Evolutionary conservation across 1,140 invertebrate genomes (phyloP).

Genomic region (Euwallacea similis): DNA sequence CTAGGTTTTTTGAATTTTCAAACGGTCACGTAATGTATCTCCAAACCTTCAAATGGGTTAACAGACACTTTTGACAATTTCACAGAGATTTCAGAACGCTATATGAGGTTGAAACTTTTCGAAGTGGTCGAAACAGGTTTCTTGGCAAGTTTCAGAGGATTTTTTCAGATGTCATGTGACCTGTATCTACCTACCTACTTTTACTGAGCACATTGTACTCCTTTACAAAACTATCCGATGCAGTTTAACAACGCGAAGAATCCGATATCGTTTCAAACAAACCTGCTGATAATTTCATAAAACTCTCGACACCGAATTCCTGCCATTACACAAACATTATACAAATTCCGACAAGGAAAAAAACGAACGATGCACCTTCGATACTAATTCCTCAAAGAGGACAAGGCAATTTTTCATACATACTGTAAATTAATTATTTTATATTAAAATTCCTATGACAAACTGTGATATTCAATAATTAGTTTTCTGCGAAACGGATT

Average conservation of each 20-base stretch:
- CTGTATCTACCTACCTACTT: too few species aligned
- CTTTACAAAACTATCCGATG: background rate
- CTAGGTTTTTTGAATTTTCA: too few species aligned
- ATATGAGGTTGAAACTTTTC: too few species aligned
- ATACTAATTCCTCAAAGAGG: constrained; percentile 25
- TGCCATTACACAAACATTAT: constrained; percentile 27
- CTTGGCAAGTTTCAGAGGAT: too few species aligned
- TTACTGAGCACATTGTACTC: background rate
- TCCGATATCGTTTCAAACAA: constrained; percentile 20
- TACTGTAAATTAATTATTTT: constrained; percentile 44
- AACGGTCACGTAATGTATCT: too few species aligned
- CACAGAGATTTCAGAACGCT: too few species aligned
- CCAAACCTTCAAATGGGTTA: too few species aligned
- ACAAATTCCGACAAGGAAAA: constrained; percentile 19
- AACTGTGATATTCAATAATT: constrained; percentile 43
- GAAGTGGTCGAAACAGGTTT: too few species aligned
- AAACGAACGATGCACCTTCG: constrained; percentile 27
- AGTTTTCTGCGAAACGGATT: constrained; percentile 43
- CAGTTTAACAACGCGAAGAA: constrained; percentile 10
- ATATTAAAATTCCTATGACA: constrained; percentile 45
- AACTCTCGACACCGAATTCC: constrained; percentile 22
- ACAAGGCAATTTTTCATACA: constrained; percentile 39
- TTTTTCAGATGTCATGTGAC: too few species aligned
- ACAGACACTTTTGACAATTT: too few species aligned
- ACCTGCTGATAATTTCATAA: constrained; percentile 23